Evolutionary conservation across 2,797 vertebrate species (phyloP).

Genomic region (Phalanger gymnotis): DNA sequence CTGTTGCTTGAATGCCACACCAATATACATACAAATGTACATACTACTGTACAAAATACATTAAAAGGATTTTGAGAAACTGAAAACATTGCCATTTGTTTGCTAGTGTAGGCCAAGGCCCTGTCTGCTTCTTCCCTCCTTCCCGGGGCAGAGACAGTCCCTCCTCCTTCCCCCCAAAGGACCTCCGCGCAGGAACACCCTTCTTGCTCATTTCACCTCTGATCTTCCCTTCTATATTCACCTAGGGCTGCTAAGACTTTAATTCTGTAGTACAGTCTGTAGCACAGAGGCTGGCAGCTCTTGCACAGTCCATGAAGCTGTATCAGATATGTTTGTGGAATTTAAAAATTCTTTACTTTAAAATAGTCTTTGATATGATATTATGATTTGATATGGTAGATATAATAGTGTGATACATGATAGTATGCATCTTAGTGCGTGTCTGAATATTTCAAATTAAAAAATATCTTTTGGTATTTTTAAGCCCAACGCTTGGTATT

Average conservation of each 20-base stretch:
- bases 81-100: neutral
- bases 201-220: too few relatives aligned
- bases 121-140: constrained; percentile 58
- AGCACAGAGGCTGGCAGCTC: neutral
- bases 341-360: neutral
- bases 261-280: neutral
- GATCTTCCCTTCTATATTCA: too few relatives aligned
- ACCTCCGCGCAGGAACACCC: too few relatives aligned
- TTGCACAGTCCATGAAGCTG: neutral
- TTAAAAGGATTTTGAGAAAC: neutral
- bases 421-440: neutral
- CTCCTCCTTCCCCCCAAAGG: constrained; percentile 25
- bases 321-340: neutral
- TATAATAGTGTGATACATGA: neutral
- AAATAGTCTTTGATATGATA: neutral
- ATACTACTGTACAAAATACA: neutral
- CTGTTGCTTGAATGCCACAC: neutral
- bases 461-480: neutral
- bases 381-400: neutral
- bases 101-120: neutral
- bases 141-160: constrained; percentile 16
- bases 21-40: neutral
- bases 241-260: too few relatives aligned
- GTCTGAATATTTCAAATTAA: neutral
- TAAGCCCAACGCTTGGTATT: neutral